A percentile compares a stretch with the other conserved stretches of the same genome.
Evolutionary conservation across 2,888 invertebrate species (phyloP).

Genomic region (Gymnosoma rotundatum): DNA sequence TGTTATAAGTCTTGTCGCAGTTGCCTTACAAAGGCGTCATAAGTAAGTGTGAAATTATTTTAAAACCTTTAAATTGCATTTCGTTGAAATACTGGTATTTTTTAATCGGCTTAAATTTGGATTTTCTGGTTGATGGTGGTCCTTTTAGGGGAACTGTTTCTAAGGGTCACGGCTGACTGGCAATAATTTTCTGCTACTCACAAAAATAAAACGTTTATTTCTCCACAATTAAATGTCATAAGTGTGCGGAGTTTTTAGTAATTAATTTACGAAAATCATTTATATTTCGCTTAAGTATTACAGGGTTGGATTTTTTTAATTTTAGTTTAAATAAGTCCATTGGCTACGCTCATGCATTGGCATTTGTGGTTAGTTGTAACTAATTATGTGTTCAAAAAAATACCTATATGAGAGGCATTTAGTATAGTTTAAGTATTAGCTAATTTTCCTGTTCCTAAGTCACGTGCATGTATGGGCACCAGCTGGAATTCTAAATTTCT

Average conservation of each 20-base stretch:
- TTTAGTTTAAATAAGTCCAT: constrained; percentile 38
- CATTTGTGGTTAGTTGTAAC: constrained; percentile 42
- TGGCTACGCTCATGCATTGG: constrained; percentile 53
- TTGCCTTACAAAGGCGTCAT: constrained; percentile 48
- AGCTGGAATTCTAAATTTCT: neutral
- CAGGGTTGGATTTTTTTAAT: neutral
- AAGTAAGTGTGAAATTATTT: constrained; percentile 68
- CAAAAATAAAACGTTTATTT: neutral
- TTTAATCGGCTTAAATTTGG: constrained; percentile 60
- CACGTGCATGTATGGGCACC: constrained; percentile 13
- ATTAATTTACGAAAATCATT: constrained; percentile 26
- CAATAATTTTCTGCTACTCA: constrained; percentile 14
- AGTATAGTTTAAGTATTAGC: neutral
- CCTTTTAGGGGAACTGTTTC: neutral
- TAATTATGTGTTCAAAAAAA: neutral
- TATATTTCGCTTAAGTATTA: constrained; percentile 22
- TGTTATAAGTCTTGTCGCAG: constrained; percentile 12
- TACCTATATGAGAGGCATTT: neutral
- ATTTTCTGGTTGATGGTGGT: constrained; percentile 40
- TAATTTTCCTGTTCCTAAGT: neutral
- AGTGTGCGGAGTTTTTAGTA: constrained; percentile 51
- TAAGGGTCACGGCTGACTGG: constrained; percentile 43
- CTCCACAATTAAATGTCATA: constrained; percentile 38
- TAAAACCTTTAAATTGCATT: constrained; percentile 46
- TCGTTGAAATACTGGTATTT: constrained; percentile 5